Base-by-base conservation (phyloP, 2,888 invertebrate species). In the Reticulitermes lucifugus region DNA sequence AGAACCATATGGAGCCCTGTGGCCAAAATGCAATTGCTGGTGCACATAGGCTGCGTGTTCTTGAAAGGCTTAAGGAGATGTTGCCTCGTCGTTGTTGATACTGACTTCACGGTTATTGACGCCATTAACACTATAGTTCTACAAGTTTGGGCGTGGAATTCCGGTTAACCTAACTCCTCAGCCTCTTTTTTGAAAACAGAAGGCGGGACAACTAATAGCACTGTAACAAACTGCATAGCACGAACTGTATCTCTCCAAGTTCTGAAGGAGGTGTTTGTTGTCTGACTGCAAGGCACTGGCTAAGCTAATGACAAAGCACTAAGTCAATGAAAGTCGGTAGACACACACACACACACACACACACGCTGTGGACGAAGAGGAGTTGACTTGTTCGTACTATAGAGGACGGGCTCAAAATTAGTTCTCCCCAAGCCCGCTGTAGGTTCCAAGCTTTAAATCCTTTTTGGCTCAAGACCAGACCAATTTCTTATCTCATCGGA, bases 271-370 rank as follows among this genome's bases (percentile, higher is more conserved):
- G 73, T 21, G 73, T 41, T 73, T 73, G 35, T 73, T 18, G 22
- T 6, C 73, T 14, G 73, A 73, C 73, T 35, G 29, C 35, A 21
- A 59, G 29, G 25, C 35, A 55, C 55, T 79, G 60, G 80, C 29
- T 60, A 41, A 41, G 83, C 77, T 83, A 83, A 83, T 83, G 83
- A 83, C 83, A 59, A 77, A 77, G 75, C 29, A 83, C 83, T 83
- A 77, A 83, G 77, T 83, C 83, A 77, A 83, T 83, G 83, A 83
- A 83, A 59, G 83, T 75, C 75, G 35, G 41, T 60, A 83, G 60
- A 83, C 79, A 79, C 79, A 73, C 73, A 73, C 35, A 35, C 35
- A 35, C 35, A 35, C 35, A 35, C 35, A 35, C 35, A 35, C 35
- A 35, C 71, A 0, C 9, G 71, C 29, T 71, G 35, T 2, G 71